phyloP scores from a whole-genome alignment of 2,113 vertebrate genomes.

The Ictalurus punctatus region DNA sequence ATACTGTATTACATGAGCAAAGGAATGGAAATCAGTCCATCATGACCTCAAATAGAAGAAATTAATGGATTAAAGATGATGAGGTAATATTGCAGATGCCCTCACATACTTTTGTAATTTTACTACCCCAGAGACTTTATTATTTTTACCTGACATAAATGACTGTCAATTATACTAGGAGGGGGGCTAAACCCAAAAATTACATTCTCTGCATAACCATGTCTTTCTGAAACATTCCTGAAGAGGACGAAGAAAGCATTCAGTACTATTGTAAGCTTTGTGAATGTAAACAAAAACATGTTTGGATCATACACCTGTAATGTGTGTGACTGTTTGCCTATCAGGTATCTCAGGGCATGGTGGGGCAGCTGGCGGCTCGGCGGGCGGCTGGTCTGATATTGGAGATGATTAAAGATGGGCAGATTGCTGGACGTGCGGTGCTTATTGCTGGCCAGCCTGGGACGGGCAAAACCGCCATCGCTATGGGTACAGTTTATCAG shows the following conservation, averaged over 20 bases:
- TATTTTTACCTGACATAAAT: too few relatives aligned
- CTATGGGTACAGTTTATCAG: conserved; percentile 79
- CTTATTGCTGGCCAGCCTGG: conserved; percentile 90
- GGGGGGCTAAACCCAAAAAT: background rate
- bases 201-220: too few relatives aligned
- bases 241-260: background rate
- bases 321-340: background rate
- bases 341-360: conserved; percentile 92
- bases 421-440: conserved; percentile 88
- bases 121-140: too few relatives aligned
- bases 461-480: conserved; percentile 91
- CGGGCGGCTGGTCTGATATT: conserved; percentile 87
- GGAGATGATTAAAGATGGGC: conserved; percentile 93
- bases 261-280: background rate
- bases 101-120: background rate
- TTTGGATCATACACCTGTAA: background rate
- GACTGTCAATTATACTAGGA: background rate
- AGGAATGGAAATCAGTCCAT: too few relatives aligned
- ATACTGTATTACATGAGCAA: too few relatives aligned
- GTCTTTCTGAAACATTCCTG: background rate
- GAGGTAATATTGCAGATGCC: too few relatives aligned
- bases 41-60: too few relatives aligned
- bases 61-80: too few relatives aligned
- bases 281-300: background rate
- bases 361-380: conserved; percentile 87